Evolutionary conservation across 2,888 invertebrate species (phyloP), one percentile per base, ranked within the genome.

Genomic region (Encarsia formosa): DNA sequence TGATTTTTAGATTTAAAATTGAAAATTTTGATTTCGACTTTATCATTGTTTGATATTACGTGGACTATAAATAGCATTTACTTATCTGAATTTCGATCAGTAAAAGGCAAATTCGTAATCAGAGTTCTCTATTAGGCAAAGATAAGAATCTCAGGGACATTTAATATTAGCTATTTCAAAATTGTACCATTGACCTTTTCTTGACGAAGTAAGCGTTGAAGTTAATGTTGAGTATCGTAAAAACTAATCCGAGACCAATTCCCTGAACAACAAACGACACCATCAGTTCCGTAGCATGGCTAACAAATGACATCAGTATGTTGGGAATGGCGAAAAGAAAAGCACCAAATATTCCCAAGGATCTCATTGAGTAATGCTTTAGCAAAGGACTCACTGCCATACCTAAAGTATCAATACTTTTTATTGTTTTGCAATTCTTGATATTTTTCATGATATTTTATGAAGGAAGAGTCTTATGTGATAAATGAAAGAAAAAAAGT

Each of bases 181-280:
- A 18, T 20, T 37, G 23, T 63, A 73, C 73, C 45, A 85, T 78
- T 0, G 84, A 83, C 5, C 87, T 77, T 63, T 79, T 84, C 62
- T 81, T 80, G 0, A 84, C 81, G 63, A 88, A 88, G 63, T 87
- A 88, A 56, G 82, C 80, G 63, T 88, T 88, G 62, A 88, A 86
- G 5, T 84, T 83, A 2, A 87, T 85, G 59, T 84, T 86, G 38
- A 82, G 79, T 3, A 87, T 81, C 31, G 88, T 87, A 54, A 87
- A 77, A 76, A 88, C 83, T 0, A 88, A 74, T 0, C 88, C 88
- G 47, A 86, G 81, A 5, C 86, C 88, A n/a, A 84, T 74, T 16
- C 88, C 88, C 81, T 76, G 65, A 37, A 72, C 48, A 9, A 70
- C 61, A 66, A 82, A 86, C 0, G 83, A 78, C 40, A 85, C 71